A percentile compares a stretch with the other conserved stretches of the same genome.
These are phyloP conservation scores for Linnaemya vulpina DNA, from an alignment of 2,888 invertebrate species.

Conservation along the genomic window DNA sequence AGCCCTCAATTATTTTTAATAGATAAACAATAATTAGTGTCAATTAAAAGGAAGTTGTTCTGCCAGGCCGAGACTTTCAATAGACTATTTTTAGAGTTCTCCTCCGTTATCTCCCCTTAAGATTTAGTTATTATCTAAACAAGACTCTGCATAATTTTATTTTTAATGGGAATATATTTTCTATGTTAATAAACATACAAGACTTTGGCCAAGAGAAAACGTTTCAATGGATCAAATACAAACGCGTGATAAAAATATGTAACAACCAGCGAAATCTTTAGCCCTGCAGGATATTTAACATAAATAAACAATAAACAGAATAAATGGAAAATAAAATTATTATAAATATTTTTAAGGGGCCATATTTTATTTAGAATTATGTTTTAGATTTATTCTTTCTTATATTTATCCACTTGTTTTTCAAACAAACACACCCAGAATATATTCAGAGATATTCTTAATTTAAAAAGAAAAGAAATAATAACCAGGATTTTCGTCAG, in stretches of 20 bases:
- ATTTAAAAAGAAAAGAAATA: not conserved
- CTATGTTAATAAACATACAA: conserved; percentile 24
- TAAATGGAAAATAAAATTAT: not conserved
- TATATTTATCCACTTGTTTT: not conserved
- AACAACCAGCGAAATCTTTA: not conserved
- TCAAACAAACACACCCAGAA: no score
- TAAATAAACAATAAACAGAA: not conserved
- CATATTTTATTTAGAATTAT: not conserved
- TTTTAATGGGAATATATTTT: conserved; percentile 27
- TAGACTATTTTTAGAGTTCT: not conserved
- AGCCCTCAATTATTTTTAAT: no score
- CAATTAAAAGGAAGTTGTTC: not conserved
- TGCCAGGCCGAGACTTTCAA: not conserved
- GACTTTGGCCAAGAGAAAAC: not conserved
- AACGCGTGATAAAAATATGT: not conserved
- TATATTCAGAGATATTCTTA: no score
- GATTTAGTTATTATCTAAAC: conserved; percentile 51
- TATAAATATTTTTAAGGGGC: conserved; percentile 8
- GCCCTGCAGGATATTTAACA: conserved; percentile 3
- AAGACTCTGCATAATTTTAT: conserved; percentile 58
- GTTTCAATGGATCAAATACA: not conserved
- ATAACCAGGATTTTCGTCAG: not conserved
- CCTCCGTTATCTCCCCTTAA: not conserved
- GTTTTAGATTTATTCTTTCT: not conserved
- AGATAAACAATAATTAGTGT: not conserved